Evolutionary conservation across 2,113 vertebrate species (phyloP).

Genomic region (Sciurus niger): DNA sequence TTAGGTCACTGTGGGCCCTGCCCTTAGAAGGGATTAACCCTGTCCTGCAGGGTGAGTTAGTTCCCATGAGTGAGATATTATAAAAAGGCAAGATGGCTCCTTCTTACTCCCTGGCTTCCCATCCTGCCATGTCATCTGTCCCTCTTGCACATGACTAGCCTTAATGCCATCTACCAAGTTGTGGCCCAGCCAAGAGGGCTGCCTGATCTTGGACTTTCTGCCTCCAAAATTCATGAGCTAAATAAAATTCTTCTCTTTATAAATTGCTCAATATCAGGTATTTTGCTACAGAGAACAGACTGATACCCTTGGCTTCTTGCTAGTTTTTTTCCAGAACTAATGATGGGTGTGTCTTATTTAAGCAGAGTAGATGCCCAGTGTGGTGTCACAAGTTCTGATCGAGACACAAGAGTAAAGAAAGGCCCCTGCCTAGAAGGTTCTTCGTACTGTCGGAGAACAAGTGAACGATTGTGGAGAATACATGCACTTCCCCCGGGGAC

Average conservation of each 20-base stretch:
- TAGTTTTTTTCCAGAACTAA: not conserved
- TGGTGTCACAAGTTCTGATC: not conserved
- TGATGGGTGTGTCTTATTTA: not conserved
- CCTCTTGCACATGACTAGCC: not conserved
- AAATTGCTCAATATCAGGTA: not conserved
- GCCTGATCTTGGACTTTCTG: not conserved
- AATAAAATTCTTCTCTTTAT: not conserved
- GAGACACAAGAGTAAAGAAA: not conserved
- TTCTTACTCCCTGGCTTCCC: not conserved
- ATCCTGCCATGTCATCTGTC: not conserved
- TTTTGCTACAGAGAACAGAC: not conserved
- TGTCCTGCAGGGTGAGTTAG: not conserved
- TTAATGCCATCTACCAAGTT: not conserved
- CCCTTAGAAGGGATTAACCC: not conserved
- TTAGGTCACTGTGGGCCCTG: not conserved
- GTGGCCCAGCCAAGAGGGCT: too few relatives aligned
- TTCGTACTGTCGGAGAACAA: not conserved
- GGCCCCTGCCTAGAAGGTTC: not conserved
- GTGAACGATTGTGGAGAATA: not conserved
- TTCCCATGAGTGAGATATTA: not conserved
- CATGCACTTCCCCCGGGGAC: not conserved
- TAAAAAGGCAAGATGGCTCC: not conserved
- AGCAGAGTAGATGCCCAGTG: not conserved
- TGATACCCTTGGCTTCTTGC: not conserved
- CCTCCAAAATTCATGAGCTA: not conserved